phyloP scores from a whole-genome alignment of 2,113 vertebrate genomes.

The Sapayoa aenigma region DNA sequence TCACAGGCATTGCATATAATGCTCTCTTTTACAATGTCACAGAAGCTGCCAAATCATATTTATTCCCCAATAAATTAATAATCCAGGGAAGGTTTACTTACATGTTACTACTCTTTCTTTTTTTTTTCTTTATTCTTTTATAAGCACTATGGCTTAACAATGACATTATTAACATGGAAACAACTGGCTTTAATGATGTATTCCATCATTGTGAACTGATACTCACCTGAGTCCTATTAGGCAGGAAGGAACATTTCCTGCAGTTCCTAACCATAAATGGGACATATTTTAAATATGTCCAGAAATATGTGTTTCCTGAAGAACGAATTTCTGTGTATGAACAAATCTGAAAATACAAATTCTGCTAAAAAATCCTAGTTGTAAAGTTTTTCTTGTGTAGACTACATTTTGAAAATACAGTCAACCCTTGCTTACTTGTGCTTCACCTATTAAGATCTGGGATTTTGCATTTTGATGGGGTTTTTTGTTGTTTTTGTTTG shows the following conservation, averaged over 20 bases:
- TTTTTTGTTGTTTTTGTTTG: no score
- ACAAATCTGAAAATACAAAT: neutral
- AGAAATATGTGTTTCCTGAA: neutral
- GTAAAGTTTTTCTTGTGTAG: neutral
- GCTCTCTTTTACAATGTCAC: neutral
- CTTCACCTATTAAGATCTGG: no score
- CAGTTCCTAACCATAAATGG: neutral
- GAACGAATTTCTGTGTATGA: neutral
- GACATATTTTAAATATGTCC: neutral
- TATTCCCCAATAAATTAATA: neutral
- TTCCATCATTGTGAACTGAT: neutral
- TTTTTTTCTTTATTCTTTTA: neutral
- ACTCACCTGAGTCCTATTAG: neutral
- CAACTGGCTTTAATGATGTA: neutral
- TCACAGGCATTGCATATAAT: neutral
- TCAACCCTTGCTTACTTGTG: no score
- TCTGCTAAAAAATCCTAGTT: neutral
- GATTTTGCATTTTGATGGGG: no score
- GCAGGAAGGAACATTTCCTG: neutral
- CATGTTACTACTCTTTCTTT: neutral
- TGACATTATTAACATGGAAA: neutral
- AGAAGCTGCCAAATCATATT: neutral
- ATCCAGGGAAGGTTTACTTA: neutral
- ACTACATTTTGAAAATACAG: neutral
- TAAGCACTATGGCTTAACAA: neutral